Evolutionary conservation across 2,113 vertebrate species (phyloP).

Genomic region (Stegostoma tigrinum): DNA sequence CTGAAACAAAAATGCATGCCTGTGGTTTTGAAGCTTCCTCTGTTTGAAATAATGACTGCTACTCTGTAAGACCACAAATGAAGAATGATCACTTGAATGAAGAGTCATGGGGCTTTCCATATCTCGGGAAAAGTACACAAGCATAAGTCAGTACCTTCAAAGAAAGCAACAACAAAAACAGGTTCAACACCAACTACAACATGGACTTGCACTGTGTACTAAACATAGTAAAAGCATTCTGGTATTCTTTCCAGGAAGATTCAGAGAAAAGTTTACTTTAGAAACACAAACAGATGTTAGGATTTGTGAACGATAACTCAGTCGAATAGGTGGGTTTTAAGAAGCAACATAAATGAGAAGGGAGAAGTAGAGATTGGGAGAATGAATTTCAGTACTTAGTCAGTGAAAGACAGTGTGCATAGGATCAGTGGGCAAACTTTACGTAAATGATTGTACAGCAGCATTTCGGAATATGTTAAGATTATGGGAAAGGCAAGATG

Average conservation of each 20-base stretch:
- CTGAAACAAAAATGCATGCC: not conserved
- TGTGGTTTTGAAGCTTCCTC: not conserved
- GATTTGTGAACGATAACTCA: not conserved
- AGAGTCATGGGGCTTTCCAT: not conserved
- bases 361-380: not conserved
- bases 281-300: not conserved
- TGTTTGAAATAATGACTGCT: not conserved
- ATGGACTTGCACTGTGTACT: not conserved
- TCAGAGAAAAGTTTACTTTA: not conserved
- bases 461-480: no score
- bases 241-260: not conserved
- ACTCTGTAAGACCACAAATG: not conserved
- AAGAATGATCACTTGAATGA: not conserved
- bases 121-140: not conserved
- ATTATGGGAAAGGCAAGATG: no score
- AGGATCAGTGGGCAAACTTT: no score
- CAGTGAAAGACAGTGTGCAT: no score
- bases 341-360: not conserved
- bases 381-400: not conserved
- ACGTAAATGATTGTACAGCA: no score
- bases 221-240: not conserved
- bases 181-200: not conserved
- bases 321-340: not conserved
- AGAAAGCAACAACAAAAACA: not conserved
- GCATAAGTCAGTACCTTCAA: not conserved